Base-by-base conservation (phyloP, 1,140 invertebrate genomes). In the Drosophila kohkoa region DNA sequence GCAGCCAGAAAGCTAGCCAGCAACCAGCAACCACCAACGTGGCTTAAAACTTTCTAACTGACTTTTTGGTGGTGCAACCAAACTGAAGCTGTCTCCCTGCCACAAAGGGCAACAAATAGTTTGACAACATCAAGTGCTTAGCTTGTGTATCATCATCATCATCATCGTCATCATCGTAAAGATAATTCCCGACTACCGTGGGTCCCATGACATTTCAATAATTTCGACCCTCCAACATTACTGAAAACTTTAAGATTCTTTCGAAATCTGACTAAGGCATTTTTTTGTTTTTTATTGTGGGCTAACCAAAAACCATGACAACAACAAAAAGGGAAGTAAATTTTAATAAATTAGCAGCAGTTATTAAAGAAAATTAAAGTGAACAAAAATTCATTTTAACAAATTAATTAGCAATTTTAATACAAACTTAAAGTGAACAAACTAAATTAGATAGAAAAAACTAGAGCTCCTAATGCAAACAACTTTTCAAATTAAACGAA, bases 1-100 rank as follows among this genome's bases (percentile, higher is more conserved):
- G 3, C 41, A 8, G 48, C 28, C 48, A 16, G 13, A 38, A 70
- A 62, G 30, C 30, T 6, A 25, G 30, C 30, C 30, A 32, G 30
- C 35, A 38, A 8, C 35, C 6, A 38, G 2, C 35, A 38, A 6
- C 48, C 38, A 6, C 5, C 41, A 8, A 55, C 20, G 68, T 51
- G 52, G 54, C 70, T 32, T 46, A 52, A 73, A 73, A 67, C 46
- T 67, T 73, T 67, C 52, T 3, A 28, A 43, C 70, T 67, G 70
- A 73, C 70, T 73, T 73, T 59, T 48, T 45, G 63, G 51, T 35
- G 15, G 55, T 54, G 28, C 45, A 32, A n/a, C 30, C 6, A 8
- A 35, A 2, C 16, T 20, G 20, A 16, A 4, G 20, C 35, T 15
- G 55, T 25, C 20, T 4, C n/a, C 28, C 41, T 32, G 41, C 20